A percentile compares a stretch with the other conserved stretches of the same genome.
phyloP scores from a whole-genome alignment of 1,140 invertebrate species.

The Trichomalopsis sarcophagae region DNA sequence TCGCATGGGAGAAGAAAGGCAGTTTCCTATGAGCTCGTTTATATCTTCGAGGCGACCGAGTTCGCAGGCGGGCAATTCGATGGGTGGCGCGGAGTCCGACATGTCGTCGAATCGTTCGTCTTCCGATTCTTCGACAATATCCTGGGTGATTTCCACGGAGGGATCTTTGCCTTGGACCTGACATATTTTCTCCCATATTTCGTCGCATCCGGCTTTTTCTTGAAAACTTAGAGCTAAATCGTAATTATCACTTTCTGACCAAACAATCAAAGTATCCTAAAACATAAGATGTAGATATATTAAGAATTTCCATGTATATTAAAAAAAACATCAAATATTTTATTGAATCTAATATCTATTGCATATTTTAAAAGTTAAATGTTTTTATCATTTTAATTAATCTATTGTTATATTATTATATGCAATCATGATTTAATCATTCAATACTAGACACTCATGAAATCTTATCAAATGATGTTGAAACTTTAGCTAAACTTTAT shows the following conservation, averaged over 20 bases:
- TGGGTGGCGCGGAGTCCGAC: conserved; percentile 92
- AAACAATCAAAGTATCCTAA: conserved; percentile 98
- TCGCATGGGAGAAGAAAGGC: conserved; percentile 87
- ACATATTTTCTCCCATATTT: conserved; percentile 99
- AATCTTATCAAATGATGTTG: too few species aligned
- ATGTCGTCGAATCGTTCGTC: conserved; percentile 98
- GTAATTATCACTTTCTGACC: conserved; percentile 99
- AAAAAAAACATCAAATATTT: too few species aligned
- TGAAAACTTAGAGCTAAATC: conserved; percentile 99
- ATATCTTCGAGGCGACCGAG: conserved; percentile 95
- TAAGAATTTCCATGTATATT: conserved; percentile 17
- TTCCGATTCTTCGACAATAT: conserved; percentile 97
- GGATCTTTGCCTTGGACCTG: conserved; percentile 99
- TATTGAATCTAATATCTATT: too few species aligned
- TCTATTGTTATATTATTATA: background rate
- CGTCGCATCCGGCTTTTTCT: conserved; percentile 99
- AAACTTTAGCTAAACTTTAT: too few species aligned
- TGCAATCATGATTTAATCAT: too few species aligned
- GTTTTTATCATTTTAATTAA: background rate
- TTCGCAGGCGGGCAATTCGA: conserved; percentile 96
- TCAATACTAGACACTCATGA: too few species aligned
- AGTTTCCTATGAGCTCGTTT: conserved; percentile 90
- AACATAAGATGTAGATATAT: conserved; percentile 54
- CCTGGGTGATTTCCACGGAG: conserved; percentile 97
- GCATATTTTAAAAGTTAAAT: background rate